Evolutionary conservation across 1,140 invertebrate genomes (phyloP), one percentile per base, ranked within the genome.

Genomic region (Neomicropteryx cornuta): DNA sequence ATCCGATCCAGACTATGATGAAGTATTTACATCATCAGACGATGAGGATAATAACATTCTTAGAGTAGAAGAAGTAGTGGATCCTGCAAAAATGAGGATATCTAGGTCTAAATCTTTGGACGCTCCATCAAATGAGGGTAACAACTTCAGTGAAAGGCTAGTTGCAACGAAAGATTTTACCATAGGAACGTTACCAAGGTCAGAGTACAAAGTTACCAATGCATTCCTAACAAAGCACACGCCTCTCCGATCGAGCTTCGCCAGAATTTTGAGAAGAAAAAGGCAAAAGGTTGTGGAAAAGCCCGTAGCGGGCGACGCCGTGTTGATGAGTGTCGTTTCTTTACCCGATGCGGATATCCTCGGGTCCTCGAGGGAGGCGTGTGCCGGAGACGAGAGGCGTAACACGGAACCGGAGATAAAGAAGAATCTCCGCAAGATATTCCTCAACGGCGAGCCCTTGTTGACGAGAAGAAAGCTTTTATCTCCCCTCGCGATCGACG

Each of bases 1-100:
- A 28, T 47, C 46, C 3, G 46, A 47, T 39, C 46, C 31, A 8
- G 46, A 47, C 34, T 47, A 47, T 22, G 46, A 47, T 22, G 46
- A 47, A 2, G 46, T 47, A 6, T 47, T 47, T 32, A 8, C 23
- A 13, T 33, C 31, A 18, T 47, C 46, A 20, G 46, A 44, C n/a
- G 42, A 45, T 24, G 13, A 24, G 6, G 13, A 6, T n/a, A n/a
- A n/a, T n/a, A n/a, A n/a, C n/a, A n/a, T n/a, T n/a, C n/a, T n/a
- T n/a, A n/a, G n/a, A n/a, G n/a, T n/a, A n/a, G n/a, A n/a, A n/a
- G n/a, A n/a, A n/a, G n/a, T n/a, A n/a, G n/a, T n/a, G n/a, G n/a
- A n/a, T n/a, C n/a, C n/a, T n/a, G n/a, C n/a, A n/a, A n/a, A n/a
- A n/a, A n/a, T n/a, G n/a, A n/a, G n/a, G n/a, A n/a, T n/a, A n/a